Evolutionary conservation across 1,140 invertebrate genomes (phyloP).

Genomic region (Wiebesia pumilae): DNA sequence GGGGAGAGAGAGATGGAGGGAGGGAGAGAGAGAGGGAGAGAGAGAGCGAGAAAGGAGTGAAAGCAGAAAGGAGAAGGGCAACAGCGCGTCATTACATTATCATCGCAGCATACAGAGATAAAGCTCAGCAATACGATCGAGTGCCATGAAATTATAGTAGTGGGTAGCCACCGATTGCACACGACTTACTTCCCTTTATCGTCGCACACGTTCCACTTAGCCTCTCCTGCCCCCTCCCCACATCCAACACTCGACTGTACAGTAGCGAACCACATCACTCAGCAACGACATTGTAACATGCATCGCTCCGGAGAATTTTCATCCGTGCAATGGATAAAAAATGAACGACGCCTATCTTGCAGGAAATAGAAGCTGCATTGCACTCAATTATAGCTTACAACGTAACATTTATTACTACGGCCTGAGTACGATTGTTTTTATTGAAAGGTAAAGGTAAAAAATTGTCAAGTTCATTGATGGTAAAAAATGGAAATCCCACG

Average conservation of each 20-base stretch:
- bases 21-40: neutral
- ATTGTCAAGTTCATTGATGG: no score
- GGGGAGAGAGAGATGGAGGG: neutral
- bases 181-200: slow-evolving; percentile 19
- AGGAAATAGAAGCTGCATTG: neutral
- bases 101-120: neutral
- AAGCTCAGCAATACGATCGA: neutral
- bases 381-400: neutral
- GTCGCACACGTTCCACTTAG: neutral
- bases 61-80: neutral
- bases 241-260: neutral
- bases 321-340: neutral
- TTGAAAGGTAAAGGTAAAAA: no score
- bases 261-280: neutral
- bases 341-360: neutral
- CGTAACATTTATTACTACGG: neutral
- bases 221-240: neutral
- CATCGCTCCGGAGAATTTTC: neutral
- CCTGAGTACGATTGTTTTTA: no score
- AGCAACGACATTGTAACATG: neutral
- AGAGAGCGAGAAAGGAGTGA: no score
- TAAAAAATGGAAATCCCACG: no score
- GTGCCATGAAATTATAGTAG: neutral
- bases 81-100: slow-evolving; percentile 2
- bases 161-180: neutral